phyloP scores from a whole-genome alignment of 2,888 invertebrate genomes.

The Aleiodes testaceus region DNA sequence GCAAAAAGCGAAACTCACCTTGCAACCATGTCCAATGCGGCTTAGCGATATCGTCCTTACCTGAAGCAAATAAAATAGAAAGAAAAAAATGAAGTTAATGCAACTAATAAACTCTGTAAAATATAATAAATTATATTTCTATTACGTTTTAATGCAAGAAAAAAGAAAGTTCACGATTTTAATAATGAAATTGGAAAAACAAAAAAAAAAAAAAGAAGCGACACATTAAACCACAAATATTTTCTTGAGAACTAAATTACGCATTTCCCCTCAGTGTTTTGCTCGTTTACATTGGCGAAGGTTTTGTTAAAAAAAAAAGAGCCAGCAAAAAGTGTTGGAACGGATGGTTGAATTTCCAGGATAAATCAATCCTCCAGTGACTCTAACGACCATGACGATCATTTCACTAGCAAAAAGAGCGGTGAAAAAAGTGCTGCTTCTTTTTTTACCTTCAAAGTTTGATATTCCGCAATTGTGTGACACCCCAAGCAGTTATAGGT shows the following conservation, averaged over 20 bases:
- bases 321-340: slow-evolving; percentile 40
- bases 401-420: slow-evolving; percentile 20
- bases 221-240: slow-evolving; percentile 39
- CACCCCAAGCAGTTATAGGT: slow-evolving; percentile 31
- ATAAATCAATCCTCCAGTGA: slow-evolving; percentile 48
- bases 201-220: slow-evolving; percentile 39
- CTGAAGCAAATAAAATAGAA: slow-evolving; percentile 61
- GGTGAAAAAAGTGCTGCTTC: slow-evolving; percentile 26
- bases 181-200: background rate
- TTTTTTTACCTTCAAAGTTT: background rate
- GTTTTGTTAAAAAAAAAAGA: slow-evolving; percentile 36
- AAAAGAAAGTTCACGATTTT: slow-evolving; percentile 27
- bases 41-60: slow-evolving; percentile 72
- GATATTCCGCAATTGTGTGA: slow-evolving; percentile 48
- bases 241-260: slow-evolving; percentile 40
- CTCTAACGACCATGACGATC: slow-evolving; percentile 44
- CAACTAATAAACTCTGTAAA: slow-evolving; percentile 31
- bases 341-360: slow-evolving; percentile 46
- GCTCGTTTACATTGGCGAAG: slow-evolving; percentile 35
- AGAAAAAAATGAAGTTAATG: slow-evolving; percentile 32
- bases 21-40: slow-evolving; percentile 72
- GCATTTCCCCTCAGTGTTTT: slow-evolving; percentile 28
- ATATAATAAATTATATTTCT: slow-evolving; percentile 37
- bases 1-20: slow-evolving; percentile 69
- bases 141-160: slow-evolving; percentile 20